Evolutionary conservation across 2,888 invertebrate genomes (phyloP), one percentile per base, ranked within the genome.

Genomic region (Lepidocyrtoides sp.): DNA sequence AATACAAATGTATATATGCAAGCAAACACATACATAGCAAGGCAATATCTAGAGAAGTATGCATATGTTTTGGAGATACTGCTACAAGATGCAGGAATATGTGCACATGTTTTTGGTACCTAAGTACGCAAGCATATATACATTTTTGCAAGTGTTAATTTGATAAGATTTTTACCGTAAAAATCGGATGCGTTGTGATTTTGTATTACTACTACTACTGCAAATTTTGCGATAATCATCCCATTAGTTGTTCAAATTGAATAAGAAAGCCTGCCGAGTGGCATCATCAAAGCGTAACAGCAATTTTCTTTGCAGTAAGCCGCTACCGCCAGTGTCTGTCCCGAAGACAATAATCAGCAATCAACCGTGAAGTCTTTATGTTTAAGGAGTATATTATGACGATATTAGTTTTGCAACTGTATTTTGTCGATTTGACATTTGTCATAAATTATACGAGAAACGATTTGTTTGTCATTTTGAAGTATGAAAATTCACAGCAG

Each of bases 121-220:
- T n/a, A 44, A 29, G 48, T 17, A 86, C 66, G 48, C n/a, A 29
- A 29, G 2, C 36, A 36, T 1, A 20, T 29, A 60, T 82, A 29
- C 29, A 29, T 4, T 14, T 26, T 10, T 41, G 51, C 60, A 72
- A 10, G 81, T 88, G 88, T 88, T 88, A 88, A 88, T 88, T 88
- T 81, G 60, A 81, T 77, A 48, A 54, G 20, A 82, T 48, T 44
- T 17, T 66, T 12, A 12, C 20, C 5, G 12, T 66, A 32, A 32
- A 32, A 12, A 44, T 23, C 2, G 57, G 82, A 82, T 89, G 72
- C 41, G 60, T 82, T 69, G 72, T 54, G 4, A 77, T 26, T 77
- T 77, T 44, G 41, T 82, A n/a, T n/a, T n/a, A n/a, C n/a, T n/a
- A n/a, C n/a, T n/a, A n/a, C n/a, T n/a, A n/a, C 63, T 63, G 82